Base-by-base conservation (phyloP, 2,888 invertebrate genomes). In the Euplexia lucipara region DNA sequence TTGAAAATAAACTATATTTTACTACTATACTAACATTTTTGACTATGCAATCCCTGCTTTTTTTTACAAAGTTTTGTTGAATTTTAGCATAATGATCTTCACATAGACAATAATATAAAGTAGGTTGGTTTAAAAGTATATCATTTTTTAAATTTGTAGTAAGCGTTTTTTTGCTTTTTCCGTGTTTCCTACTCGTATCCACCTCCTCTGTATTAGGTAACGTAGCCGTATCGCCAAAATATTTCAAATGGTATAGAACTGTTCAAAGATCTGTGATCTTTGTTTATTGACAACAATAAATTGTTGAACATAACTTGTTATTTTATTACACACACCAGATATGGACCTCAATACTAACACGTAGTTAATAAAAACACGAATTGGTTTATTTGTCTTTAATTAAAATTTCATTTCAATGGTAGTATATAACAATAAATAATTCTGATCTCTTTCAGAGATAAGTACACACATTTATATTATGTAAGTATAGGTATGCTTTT, bases 401-500 rank as follows among this genome's bases (percentile, higher is more conserved):
- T 92, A 93, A 93, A 94, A 91, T 92, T 92, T 90, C 83, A 91
- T 90, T 91, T 89, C 87, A 90, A 90, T 91, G 90, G 89, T 93
- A 91, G 85, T 93, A 90, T 92, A 92, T 93, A 94, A 95, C 94
- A 95, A 92, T 94, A 93, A 92, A 95, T 94, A 94, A 90, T 91
- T 93, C 88, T 92, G 89, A 86, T 89, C 91, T 92, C 92, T 93
- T 88, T 89, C 85, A 87, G 93, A 91, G 88, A 90, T 91, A 90
- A 90, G 87, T 91, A 91, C 89, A 92, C 90, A 88, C 81, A 87
- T 87, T 81, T 84, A 83, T 83, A 83, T 85, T 82, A 83, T 85
- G 84, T 88, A 87, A 81, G 82, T 88, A 88, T 89, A 88, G 76
- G 83, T 88, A 86, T 87, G 84, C 86, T 83, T 83, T 84, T 86